Base-by-base conservation (phyloP, 1,140 invertebrate species). In the Lethrus apterus region DNA sequence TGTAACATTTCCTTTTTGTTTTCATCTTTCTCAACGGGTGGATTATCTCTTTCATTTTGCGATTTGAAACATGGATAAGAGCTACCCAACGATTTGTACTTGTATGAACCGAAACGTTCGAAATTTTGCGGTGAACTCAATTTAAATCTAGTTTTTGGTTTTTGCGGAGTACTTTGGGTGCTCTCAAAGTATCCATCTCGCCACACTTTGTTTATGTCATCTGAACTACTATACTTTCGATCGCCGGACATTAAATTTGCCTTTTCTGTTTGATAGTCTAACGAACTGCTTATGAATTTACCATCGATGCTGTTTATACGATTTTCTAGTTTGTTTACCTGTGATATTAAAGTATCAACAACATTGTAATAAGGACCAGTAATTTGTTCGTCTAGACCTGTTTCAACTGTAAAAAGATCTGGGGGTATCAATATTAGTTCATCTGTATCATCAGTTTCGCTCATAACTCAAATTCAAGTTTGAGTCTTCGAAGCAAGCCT, bases 401-500 rank as follows among this genome's bases (percentile, higher is more conserved):
- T 73, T 49, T 67, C 63, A 21, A 79, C 69, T 23, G 74, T 52
- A 59, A 83, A 85, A 51, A 83, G 78, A 65, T 85, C 77, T 7
- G 85, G 84, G 40, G 84, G 83, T 63, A 87, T 83, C 46, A 84
- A 66, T 49, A 89, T 63, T 46, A 89, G 69, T 54, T 84, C 75
- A 67, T 89, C 84, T 3, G 85, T 89, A 65, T 87, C 84, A 74
- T 86, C 84, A 45, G 83, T 80, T 62, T 86, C 84, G 76, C 83
- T 86, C 84, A 87, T 87, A 56, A 57, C 50, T 56, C 35, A 40
- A 24, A 33, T 7, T 29, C 23, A n/a, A 26, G n/a, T n/a, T n/a
- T n/a, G n/a, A n/a, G n/a, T n/a, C n/a, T n/a, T n/a, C n/a, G n/a
- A n/a, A n/a, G n/a, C n/a, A n/a, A n/a, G n/a, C n/a, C n/a, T n/a